phyloP scores from a whole-genome alignment of 2,888 invertebrate species.

The Dryadula phaetusa region DNA sequence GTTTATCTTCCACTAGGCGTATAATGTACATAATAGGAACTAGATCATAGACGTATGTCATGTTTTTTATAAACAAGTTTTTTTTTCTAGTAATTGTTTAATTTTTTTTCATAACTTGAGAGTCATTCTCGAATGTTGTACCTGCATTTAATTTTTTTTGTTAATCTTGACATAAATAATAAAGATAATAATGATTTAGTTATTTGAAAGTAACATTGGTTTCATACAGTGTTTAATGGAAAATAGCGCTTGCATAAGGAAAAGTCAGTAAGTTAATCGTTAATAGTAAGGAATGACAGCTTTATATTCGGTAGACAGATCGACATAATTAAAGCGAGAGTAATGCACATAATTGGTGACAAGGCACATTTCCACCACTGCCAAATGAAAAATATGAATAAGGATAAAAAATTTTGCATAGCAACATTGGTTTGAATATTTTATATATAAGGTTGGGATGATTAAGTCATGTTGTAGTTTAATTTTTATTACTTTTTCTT shows the following conservation, averaged over 20 bases:
- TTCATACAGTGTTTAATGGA: slow-evolving; percentile 58
- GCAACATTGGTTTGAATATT: slow-evolving; percentile 74
- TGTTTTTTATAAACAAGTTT: slow-evolving; percentile 72
- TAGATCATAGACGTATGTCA: slow-evolving; percentile 74
- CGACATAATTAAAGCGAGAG: slow-evolving; percentile 61
- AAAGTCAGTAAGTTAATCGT: slow-evolving; percentile 79
- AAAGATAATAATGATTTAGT: slow-evolving; percentile 76
- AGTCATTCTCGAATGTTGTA: slow-evolving; percentile 85
- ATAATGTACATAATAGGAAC: slow-evolving; percentile 78
- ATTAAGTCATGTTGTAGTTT: slow-evolving; percentile 81
- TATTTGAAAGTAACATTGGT: slow-evolving; percentile 72
- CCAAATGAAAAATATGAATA: slow-evolving; percentile 73
- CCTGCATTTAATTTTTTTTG: slow-evolving; percentile 84
- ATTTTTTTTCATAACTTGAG: slow-evolving; percentile 74
- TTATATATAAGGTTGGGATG: slow-evolving; percentile 78
- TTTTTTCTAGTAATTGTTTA: slow-evolving; percentile 79
- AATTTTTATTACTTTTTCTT: slow-evolving; percentile 78
- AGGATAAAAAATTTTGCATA: slow-evolving; percentile 62
- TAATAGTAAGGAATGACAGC: slow-evolving; percentile 79
- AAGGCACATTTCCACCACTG: slow-evolving; percentile 85
- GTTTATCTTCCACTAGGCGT: slow-evolving; percentile 83
- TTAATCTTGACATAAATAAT: slow-evolving; percentile 82
- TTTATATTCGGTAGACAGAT: slow-evolving; percentile 77
- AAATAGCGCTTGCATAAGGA: slow-evolving; percentile 72
- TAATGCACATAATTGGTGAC: slow-evolving; percentile 73